Conservation (phyloP, 2,797 vertebrate genomes). For the Lagothrix lagotricha region DNA sequence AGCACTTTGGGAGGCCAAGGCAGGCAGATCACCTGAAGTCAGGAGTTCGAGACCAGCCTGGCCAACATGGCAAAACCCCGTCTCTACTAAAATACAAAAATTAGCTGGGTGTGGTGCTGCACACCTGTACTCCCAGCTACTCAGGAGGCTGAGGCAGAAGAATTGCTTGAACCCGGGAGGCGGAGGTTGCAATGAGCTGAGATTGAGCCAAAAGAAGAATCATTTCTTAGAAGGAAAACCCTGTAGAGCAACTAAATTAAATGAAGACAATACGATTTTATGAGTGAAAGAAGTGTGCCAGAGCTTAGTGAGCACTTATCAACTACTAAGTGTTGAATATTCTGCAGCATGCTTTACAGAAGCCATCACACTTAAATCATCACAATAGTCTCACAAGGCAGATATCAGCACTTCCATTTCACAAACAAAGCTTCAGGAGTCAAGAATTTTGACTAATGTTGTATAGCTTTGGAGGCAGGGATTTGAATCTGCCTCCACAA, state of each 20-base stretch:
- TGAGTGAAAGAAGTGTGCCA: neutral
- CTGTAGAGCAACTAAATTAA: neutral
- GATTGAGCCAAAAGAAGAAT: neutral
- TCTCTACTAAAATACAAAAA: too few species aligned
- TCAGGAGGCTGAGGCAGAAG: too few species aligned
- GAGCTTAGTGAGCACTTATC: neutral
- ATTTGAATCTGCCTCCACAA: neutral
- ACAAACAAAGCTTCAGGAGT: neutral
- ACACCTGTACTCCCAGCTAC: too few species aligned
- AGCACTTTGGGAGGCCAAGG: too few species aligned
- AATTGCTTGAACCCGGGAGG: too few species aligned
- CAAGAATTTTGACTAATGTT: neutral
- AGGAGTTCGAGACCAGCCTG: too few species aligned
- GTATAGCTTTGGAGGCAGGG: neutral
- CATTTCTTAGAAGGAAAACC: neutral
- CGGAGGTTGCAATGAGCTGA: too few species aligned
- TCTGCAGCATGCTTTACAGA: neutral
- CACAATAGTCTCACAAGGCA: neutral
- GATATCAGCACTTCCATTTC: neutral
- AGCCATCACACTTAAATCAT: neutral
- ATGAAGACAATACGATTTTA: neutral
- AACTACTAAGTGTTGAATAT: neutral
- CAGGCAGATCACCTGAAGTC: too few species aligned
- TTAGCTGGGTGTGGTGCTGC: too few species aligned
- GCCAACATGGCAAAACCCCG: too few species aligned